Evolutionary conservation across 2,113 vertebrate species (phyloP), one percentile per base, ranked within the genome.

Genomic region (Tachuris rubrigastra): DNA sequence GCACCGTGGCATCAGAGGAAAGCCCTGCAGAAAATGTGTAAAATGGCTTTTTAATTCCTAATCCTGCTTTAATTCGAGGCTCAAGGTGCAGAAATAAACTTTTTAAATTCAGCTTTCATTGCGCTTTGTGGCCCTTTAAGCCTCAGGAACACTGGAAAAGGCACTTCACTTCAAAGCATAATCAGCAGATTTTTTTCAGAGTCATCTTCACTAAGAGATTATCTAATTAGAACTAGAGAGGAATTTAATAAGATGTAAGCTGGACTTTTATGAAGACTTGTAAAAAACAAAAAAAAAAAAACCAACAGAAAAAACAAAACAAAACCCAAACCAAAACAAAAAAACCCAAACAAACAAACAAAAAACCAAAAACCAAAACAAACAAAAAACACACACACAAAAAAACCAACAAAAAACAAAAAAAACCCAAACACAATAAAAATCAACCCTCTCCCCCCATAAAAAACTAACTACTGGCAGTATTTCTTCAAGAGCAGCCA

Each of bases 1-100:
- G 96, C 58, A 98, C 98, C 31, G 99, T 99, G 6, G 98, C 98
- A 75, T 99, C 99, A 31, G 99, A 99, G 11, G 99, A 98, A 35
- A 99, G 98, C 77, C 99, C 99, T 99, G 37, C 11, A 80, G 22
- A 37, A 59, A 59, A n/a, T 8, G 23, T 23, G 14, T 11, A 15
- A 25, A 59, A 16, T 33, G 8, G 12, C 58, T 25, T 59, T 59
- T 82, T 46, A 73, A 62, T 79, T 21, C 0, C 0, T 9, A 73
- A 78, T 30, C 8, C 9, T 13, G 44, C 30, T 67, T 49, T 17
- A 76, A 55, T 72, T 63, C 47, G 22, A 78, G 42, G 66, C 42
- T 80, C 50, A 44, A 25, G 6, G 18, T 7, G 30, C 24, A 72
- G 59, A 84, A 53, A 10, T 21, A 30, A 68, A 46, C 19, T 55